Conservation (phyloP, 2,113 vertebrate genomes). For the Macquaria ambigua region DNA sequence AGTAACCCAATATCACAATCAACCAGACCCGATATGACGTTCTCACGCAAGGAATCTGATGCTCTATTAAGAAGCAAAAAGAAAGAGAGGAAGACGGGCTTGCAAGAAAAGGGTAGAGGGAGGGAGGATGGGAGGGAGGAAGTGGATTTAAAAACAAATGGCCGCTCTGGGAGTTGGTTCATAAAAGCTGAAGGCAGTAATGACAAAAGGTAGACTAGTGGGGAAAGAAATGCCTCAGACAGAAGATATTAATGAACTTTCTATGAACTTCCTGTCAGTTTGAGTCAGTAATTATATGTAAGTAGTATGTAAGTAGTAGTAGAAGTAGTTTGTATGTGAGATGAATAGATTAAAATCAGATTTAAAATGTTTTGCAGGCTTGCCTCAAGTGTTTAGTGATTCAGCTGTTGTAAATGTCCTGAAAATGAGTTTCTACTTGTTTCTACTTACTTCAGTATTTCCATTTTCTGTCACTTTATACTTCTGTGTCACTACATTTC, state of each 20-base stretch:
- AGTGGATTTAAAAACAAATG: slow-evolving; percentile 37
- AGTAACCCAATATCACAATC: slow-evolving; percentile 57
- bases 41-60: slow-evolving; percentile 57
- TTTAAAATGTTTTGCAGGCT: background rate
- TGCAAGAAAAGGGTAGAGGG: background rate
- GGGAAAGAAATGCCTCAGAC: background rate
- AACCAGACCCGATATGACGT: background rate
- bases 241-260: background rate
- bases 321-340: background rate
- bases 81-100: slow-evolving; percentile 6
- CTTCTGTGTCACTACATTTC: background rate
- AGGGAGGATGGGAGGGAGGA: background rate
- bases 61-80: slow-evolving; percentile 14
- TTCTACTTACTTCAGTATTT: background rate
- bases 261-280: background rate
- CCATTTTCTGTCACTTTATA: no score
- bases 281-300: background rate
- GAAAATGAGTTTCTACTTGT: background rate
- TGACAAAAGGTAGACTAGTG: background rate
- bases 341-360: background rate
- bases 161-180: slow-evolving; percentile 21
- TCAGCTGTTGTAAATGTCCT: no score
- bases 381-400: background rate
- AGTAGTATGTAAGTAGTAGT: no score
- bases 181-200: background rate